Percentiles rank a stretch among this genome's conserved stretches.
phyloP scores from a whole-genome alignment of 2,888 invertebrate species.

The Balanococcus diminutus region DNA sequence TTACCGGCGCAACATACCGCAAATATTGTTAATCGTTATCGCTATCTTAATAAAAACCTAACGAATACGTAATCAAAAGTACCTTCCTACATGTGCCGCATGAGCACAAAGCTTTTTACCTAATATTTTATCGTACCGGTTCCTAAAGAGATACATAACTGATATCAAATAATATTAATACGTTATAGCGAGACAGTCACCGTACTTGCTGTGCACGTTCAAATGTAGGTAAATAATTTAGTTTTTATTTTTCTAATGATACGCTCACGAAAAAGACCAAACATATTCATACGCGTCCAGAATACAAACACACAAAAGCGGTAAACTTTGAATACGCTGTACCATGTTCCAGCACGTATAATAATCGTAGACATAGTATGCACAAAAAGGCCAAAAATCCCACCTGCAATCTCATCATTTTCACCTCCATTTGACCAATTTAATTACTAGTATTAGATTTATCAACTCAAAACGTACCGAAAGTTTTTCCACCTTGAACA shows the following conservation, averaged over 20 bases:
- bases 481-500: too few relatives aligned
- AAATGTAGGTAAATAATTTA: slow-evolving; percentile 24
- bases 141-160: slow-evolving; percentile 17
- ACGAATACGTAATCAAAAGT: slow-evolving; percentile 13
- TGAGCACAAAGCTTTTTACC: not conserved
- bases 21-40: slow-evolving; percentile 19
- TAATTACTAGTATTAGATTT: too few relatives aligned
- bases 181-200: not conserved
- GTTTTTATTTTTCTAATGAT: slow-evolving; percentile 30
- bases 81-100: not conserved
- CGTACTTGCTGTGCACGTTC: not conserved
- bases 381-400: too few relatives aligned
- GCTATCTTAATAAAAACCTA: not conserved
- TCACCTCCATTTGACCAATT: too few relatives aligned
- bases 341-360: too few relatives aligned
- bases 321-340: not conserved
- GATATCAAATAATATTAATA: slow-evolving; percentile 30
- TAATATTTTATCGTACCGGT: not conserved
- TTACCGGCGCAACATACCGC: not conserved
- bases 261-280: not conserved
- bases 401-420: too few relatives aligned
- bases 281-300: not conserved
- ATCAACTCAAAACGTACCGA: too few relatives aligned
- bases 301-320: slow-evolving; percentile 3
- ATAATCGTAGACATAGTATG: not conserved